These are phyloP conservation scores for Cottoperca gobio DNA, from an alignment of 2,797 vertebrate species.

Conservation along the genomic window DNA sequence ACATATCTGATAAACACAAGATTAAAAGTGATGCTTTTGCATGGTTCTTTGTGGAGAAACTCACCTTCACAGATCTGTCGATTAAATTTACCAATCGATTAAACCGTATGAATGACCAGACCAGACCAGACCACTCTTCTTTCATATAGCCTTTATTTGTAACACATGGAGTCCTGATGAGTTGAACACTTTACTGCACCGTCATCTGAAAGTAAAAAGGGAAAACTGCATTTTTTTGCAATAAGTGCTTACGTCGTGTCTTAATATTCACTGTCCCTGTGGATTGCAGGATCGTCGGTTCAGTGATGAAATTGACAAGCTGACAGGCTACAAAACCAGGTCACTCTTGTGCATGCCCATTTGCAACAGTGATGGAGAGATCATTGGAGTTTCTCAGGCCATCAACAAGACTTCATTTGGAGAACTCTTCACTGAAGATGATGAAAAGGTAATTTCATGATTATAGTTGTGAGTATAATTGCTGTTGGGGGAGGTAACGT, in stretches of 20 bases:
- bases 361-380: constrained; percentile 94
- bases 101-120: too few relatives aligned
- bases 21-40: too few relatives aligned
- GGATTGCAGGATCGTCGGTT: constrained; percentile 92
- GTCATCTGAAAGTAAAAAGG: constrained; percentile 16
- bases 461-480: background rate
- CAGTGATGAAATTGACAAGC: constrained; percentile 98
- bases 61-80: too few relatives aligned
- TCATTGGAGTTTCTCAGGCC: constrained; percentile 96
- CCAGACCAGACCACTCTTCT: background rate
- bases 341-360: constrained; percentile 98
- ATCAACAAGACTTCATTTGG: constrained; percentile 97
- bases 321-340: constrained; percentile 98
- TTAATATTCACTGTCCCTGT: constrained; percentile 30
- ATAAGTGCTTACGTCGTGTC: constrained; percentile 30
- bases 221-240: constrained; percentile 11
- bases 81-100: too few relatives aligned
- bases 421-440: constrained; percentile 93
- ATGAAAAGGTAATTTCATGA: constrained; percentile 88
- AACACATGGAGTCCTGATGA: background rate
- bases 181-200: constrained; percentile 6
- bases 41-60: too few relatives aligned
- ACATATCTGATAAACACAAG: too few relatives aligned
- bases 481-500: background rate
- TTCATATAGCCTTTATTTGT: background rate